Percentiles rank a stretch among this genome's conserved stretches.
These are phyloP conservation scores for Campoplex nolae DNA, from an alignment of 2,888 invertebrate species.

Conservation along the genomic window DNA sequence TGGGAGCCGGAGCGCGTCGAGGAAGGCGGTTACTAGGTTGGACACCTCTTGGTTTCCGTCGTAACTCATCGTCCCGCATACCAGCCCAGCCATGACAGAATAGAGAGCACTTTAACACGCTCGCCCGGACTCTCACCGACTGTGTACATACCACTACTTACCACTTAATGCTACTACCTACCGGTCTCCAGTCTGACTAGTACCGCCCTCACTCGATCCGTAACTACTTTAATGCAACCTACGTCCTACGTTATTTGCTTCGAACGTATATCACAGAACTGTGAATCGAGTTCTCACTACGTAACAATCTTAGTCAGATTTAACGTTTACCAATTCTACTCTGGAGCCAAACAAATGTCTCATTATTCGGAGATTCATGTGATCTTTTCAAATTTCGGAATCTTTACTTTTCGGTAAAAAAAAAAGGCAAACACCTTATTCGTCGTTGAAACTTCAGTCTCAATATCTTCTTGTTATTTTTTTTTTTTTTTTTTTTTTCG, in stretches of 20 bases:
- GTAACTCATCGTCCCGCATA: slow-evolving; percentile 79
- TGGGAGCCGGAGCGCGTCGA: slow-evolving; percentile 49
- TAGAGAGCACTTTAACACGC: slow-evolving; percentile 76
- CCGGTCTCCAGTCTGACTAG: slow-evolving; percentile 22
- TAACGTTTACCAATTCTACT: slow-evolving; percentile 9
- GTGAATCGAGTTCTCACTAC: slow-evolving; percentile 10
- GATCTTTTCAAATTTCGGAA: neutral
- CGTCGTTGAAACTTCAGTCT: neutral
- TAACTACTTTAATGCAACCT: slow-evolving; percentile 43
- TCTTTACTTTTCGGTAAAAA: neutral
- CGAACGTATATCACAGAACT: slow-evolving; percentile 14
- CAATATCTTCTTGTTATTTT: neutral
- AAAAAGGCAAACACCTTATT: neutral
- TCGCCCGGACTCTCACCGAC: slow-evolving; percentile 52
- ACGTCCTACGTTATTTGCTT: slow-evolving; percentile 32
- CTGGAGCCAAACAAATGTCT: slow-evolving; percentile 5
- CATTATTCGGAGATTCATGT: neutral
- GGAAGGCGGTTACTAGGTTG: slow-evolving; percentile 83
- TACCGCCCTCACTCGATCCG: slow-evolving; percentile 45
- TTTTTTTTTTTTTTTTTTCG: neutral
- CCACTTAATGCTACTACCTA: slow-evolving; percentile 44
- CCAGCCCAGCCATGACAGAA: slow-evolving; percentile 81
- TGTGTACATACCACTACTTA: slow-evolving; percentile 54
- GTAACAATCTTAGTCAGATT: slow-evolving; percentile 14
- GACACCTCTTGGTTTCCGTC: slow-evolving; percentile 79